Evolutionary conservation across 2,113 vertebrate species (phyloP), one percentile per base, ranked within the genome.

Genomic region (Gopherus flavomarginatus): DNA sequence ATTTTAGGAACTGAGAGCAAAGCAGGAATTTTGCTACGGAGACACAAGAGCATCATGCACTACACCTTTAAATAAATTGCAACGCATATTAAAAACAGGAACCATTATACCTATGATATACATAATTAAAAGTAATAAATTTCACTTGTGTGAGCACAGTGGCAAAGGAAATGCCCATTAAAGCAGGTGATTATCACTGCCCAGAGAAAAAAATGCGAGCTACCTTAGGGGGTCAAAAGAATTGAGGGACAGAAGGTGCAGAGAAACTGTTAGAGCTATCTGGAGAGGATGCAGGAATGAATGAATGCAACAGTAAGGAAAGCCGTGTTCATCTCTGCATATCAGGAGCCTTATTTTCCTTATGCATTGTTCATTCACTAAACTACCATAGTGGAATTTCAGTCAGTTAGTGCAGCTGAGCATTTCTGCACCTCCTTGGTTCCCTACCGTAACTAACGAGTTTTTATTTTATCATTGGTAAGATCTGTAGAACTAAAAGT

Each of bases 331-430:
- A 42, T 38, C 5, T 5, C 38, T 75, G 69, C 69, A 42, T 42
- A 42, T 42, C 69, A 42, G n/a, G 69, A 24, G 59, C 19, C 19
- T 75, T 75, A 42, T 42, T 75, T 75, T 75, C 38, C 19, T 75
- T 75, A 75, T 89, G 75, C 16, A 62, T 14, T 96, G 77, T 85
- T 86, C 50, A 83, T 72, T 38, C n/a, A 22, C 44, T 53, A 81
- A 49, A 42, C 86, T 77, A 87, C 89, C 92, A 22, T 81, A 93
- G 86, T 80, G 26, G 86, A 88, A 90, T 3, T 88, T 96, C 88
- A 81, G 42, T 35, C 81, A 82, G 52, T 24, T 22, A 75, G n/a
- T n/a, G 38, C 31, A 57, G 56, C 83, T 42, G 8, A 80, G n/a
- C 21, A 92, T 62, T 93, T 90, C 62, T 90, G 4, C 17, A 77